A percentile compares a stretch with the other conserved stretches of the same genome.
Conservation (phyloP, 2,113 vertebrate genomes). For the Siphamia tubifer region DNA sequence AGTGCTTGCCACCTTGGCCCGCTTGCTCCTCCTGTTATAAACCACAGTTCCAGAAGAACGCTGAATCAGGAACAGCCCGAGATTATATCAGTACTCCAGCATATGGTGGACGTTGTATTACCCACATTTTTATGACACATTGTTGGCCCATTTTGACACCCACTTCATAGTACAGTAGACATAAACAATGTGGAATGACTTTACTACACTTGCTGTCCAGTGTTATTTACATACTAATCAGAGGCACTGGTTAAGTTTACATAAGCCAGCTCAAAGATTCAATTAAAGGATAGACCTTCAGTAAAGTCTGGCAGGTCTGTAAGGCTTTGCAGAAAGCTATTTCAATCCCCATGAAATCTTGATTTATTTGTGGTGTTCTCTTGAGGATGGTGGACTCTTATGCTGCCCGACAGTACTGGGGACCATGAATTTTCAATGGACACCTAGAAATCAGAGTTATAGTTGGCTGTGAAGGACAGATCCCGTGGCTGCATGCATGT, state of each 20-base stretch:
- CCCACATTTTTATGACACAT: slow-evolving; percentile 18
- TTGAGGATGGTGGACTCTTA: slow-evolving; percentile 22
- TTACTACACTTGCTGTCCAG: not conserved
- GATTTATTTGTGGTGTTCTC: slow-evolving; percentile 46
- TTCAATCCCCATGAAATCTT: slow-evolving; percentile 55
- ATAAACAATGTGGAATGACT: slow-evolving; percentile 3
- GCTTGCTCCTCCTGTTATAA: slow-evolving; percentile 34
- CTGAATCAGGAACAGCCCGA: slow-evolving; percentile 51
- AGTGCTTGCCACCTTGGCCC: slow-evolving; percentile 25
- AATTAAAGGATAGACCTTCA: slow-evolving; percentile 21
- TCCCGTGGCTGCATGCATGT: slow-evolving; percentile 25
- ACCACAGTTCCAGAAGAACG: slow-evolving; percentile 9
- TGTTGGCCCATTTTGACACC: slow-evolving; percentile 12
- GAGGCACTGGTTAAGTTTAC: slow-evolving; percentile 5
- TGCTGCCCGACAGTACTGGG: slow-evolving; percentile 21
- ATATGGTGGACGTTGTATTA: not conserved
- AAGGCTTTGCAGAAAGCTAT: slow-evolving; percentile 22
- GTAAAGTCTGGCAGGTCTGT: slow-evolving; percentile 6
- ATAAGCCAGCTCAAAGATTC: slow-evolving; percentile 12
- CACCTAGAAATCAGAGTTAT: slow-evolving; percentile 71
- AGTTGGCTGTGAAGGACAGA: slow-evolving; percentile 51
- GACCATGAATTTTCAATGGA: slow-evolving; percentile 53
- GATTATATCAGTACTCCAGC: slow-evolving; percentile 38
- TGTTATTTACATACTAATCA: not conserved
- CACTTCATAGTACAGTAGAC: not conserved